These are phyloP conservation scores for Neuroterus valhalla DNA, from an alignment of 1,140 invertebrate species.

Conservation along the genomic window DNA sequence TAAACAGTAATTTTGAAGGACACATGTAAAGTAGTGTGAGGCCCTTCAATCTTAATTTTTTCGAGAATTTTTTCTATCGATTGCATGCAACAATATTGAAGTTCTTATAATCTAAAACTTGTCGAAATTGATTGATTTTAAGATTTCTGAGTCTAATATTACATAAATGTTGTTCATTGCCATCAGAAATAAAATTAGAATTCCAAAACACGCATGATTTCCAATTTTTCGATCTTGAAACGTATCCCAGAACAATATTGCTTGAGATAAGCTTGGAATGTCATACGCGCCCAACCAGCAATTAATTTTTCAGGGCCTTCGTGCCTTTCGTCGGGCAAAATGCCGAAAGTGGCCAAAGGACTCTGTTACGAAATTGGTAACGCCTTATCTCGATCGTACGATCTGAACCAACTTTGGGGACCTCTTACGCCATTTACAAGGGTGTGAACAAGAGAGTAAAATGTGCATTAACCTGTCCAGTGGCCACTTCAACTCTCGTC, in stretches of 20 bases:
- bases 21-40: no score
- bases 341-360: background rate
- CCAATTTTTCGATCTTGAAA: background rate
- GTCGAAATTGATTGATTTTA: no score
- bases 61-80: no score
- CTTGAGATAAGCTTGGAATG: constrained; percentile 30
- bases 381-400: constrained; percentile 40
- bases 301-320: constrained; percentile 53
- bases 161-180: background rate
- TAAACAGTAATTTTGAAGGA: no score
- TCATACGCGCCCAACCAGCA: constrained; percentile 43
- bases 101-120: no score
- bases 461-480: constrained; percentile 14
- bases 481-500: constrained; percentile 13
- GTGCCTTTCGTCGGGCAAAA: constrained; percentile 38
- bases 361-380: constrained; percentile 37
- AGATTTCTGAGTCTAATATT: no score
- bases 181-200: background rate
- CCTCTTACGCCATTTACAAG: constrained; percentile 43
- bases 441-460: constrained; percentile 36
- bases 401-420: constrained; percentile 34
- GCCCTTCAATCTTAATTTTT: no score
- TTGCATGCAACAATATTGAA: no score
- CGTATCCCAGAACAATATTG: constrained; percentile 2
- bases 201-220: background rate